Evolutionary conservation across 92 coral and sea anemone species (phyloP).

Genomic region (Parazoanthus darwini): DNA sequence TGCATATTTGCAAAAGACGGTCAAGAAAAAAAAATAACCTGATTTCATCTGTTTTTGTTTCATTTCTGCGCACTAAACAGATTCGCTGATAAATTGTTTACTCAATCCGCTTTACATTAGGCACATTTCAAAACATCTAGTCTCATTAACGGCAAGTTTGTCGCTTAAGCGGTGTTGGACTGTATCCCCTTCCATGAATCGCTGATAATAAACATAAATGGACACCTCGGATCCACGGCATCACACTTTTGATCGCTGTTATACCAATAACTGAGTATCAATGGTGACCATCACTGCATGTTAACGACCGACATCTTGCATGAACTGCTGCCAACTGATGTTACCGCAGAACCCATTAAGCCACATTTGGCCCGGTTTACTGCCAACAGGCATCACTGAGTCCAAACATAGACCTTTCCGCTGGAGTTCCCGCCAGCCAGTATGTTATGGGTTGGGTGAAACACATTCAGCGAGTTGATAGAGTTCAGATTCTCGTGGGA

Average conservation of each 20-base stretch:
- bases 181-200: neutral
- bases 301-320: neutral
- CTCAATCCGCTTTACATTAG: too few species aligned
- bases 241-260: too few species aligned
- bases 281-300: neutral
- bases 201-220: neutral
- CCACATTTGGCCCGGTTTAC: neutral
- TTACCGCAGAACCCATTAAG: neutral
- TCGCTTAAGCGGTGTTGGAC: neutral
- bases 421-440: constrained; percentile 93
- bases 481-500: constrained; percentile 76
- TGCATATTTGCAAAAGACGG: too few species aligned
- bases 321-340: neutral
- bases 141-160: too few species aligned
- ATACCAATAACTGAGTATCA: neutral
- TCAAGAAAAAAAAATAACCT: too few species aligned
- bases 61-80: too few species aligned
- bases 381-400: constrained; percentile 39
- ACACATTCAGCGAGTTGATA: constrained; percentile 81
- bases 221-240: too few species aligned
- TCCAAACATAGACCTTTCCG: constrained; percentile 94
- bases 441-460: constrained; percentile 82
- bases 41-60: too few species aligned
- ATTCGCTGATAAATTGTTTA: too few species aligned
- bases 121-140: too few species aligned